Evolutionary conservation across 1,140 invertebrate genomes (phyloP), one percentile per base, ranked within the genome.

Genomic region (Pogonus chalceus): DNA sequence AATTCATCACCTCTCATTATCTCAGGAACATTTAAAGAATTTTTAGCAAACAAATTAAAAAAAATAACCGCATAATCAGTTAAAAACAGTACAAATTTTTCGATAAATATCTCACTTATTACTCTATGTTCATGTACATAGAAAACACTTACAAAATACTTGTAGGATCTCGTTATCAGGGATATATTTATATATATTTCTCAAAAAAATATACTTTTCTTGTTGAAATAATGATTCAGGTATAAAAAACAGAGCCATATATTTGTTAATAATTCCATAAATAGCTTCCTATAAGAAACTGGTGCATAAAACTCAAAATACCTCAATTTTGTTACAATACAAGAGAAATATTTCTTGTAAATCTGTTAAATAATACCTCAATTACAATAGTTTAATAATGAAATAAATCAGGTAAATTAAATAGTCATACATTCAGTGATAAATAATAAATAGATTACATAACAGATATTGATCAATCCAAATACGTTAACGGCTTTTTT

Each of bases 341-440:
- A n/a, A n/a, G n/a, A n/a, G n/a, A n/a, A n/a, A n/a, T n/a, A n/a
- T n/a, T n/a, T n/a, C n/a, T n/a, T n/a, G n/a, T n/a, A n/a, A 43
- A 7, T 12, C 37, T 43, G 9, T 43, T 18, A 9, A 43, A 43
- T 43, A 43, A 43, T 31, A n/a, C n/a, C n/a, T n/a, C n/a, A n/a
- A n/a, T 31, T 10, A 43, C 9, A 43, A 9, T 12, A 43, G 18
- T 43, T n/a, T 3, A 43, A 12, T 43, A 43, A 9, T 10, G 4
- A 12, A 43, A 4, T 18, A 7, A 43, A 43, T 43, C 37, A 43
- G 37, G 37, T 43, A 43, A 7, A 4, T 18, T 16, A 18, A 4
- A 43, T 43, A 43, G 37, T 43, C 37, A 43, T 43, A 43, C 9
- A 12, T 43, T 10, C 37, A 43, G 37, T 43, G 37, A 43, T 43